Evolutionary conservation across 2,113 vertebrate species (phyloP), one percentile per base, ranked within the genome.

Genomic region (Platanista minor): DNA sequence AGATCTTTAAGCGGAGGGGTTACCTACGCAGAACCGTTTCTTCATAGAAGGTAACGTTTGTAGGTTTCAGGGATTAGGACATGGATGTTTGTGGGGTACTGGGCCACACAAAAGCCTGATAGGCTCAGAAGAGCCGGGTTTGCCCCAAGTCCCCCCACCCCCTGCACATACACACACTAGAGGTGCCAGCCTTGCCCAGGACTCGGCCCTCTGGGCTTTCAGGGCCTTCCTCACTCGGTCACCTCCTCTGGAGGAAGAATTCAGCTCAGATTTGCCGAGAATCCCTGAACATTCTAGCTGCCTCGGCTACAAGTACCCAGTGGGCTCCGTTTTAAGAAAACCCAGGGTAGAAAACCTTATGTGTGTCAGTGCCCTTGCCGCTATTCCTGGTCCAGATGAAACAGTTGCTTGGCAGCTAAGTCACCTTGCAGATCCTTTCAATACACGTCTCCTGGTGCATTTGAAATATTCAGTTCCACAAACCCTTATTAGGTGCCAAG

Each of bases 351-450:
- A 41, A 87, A 81, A 39, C 10, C 2, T 8, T 23, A 21, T 3
- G 0, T 6, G 61, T 2, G 36, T n/a, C 46, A 11, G 54, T 0
- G 6, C 21, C 6, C 77, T 49, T 8, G 6, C 11, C 20, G 0
- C 27, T 17, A 4, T n/a, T 23, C 82, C 59, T 57, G 46, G 39
- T 10, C 23, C 43, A 13, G 18, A 17, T 23, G 8, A 6, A 90
- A 71, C 25, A 36, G 4, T 3, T 6, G 1, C 36, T 6, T 0
- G 36, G 69, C 33, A 41, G 15, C 52, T 13, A 4, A 14, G 4
- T 11, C 46, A 21, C 57, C 23, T 29, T 9, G 29, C 7, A 5
- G 33, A 39, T 91, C 46, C 41, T 52, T 21, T n/a, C 36, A 7
- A 2, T 2, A 3, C 67, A 6, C 0, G 0, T 39, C 39, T 31